phyloP scores from a whole-genome alignment of 2,113 vertebrate species.

The Neolamprologus toae region DNA sequence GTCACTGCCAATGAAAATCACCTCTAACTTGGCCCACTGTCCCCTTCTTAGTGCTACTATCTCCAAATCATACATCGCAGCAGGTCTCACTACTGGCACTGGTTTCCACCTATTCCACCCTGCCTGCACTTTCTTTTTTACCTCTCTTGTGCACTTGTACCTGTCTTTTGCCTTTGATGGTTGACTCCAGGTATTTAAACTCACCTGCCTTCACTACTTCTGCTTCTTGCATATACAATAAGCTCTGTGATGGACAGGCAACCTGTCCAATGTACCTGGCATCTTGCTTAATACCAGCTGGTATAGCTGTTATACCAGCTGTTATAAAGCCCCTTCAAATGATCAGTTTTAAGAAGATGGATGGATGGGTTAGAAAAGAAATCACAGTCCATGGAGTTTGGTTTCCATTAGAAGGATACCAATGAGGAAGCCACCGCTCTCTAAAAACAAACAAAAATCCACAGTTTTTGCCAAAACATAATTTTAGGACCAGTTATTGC shows the following conservation, averaged over 20 bases:
- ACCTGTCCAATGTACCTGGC: background rate
- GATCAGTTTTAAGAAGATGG: background rate
- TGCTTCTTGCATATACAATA: background rate
- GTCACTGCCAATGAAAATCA: background rate
- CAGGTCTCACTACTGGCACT: background rate
- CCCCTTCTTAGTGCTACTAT: background rate
- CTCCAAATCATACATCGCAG: background rate
- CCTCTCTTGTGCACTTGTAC: background rate
- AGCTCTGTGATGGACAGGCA: background rate
- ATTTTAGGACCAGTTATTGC: background rate
- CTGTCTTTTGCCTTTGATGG: background rate
- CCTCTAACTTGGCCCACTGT: background rate
- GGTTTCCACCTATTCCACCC: background rate
- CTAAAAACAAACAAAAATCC: background rate
- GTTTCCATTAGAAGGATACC: background rate
- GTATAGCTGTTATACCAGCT: background rate
- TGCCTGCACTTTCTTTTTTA: background rate
- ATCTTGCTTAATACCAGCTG: background rate
- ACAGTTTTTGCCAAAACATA: background rate
- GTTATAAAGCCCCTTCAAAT: background rate
- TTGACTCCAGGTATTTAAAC: background rate
- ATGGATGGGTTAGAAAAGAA: background rate
- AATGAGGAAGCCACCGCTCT: background rate
- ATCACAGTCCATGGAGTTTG: background rate
- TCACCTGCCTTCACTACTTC: background rate